phyloP scores from a whole-genome alignment of 2,113 vertebrate species.

The Ahaetulla prasina region DNA sequence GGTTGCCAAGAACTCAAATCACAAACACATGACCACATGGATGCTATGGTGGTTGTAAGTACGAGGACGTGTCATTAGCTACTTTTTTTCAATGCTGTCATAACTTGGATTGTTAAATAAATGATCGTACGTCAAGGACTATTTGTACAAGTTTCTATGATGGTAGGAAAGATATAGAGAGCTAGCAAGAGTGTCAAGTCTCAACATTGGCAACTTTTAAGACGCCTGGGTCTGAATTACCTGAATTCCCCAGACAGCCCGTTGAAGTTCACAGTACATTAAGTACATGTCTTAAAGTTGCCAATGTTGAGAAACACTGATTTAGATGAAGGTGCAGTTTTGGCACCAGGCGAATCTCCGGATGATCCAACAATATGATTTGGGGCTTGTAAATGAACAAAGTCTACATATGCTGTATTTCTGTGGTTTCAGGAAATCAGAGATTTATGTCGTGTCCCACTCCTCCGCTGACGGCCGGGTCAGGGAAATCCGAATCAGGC shows the following conservation, averaged over 20 bases:
- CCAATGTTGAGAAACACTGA: background rate
- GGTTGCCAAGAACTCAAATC: too few relatives aligned
- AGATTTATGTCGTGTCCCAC: too few relatives aligned
- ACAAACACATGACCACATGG: too few relatives aligned
- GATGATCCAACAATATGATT: background rate
- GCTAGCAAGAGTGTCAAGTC: background rate
- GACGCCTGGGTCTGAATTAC: background rate
- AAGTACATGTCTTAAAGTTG: background rate
- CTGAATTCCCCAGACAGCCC: background rate
- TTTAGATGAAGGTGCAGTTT: background rate
- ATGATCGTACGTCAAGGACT: too few relatives aligned
- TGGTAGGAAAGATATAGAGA: background rate
- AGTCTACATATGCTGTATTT: background rate
- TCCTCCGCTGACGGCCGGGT: too few relatives aligned
- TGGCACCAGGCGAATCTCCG: background rate
- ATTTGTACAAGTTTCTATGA: background rate
- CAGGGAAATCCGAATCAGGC: too few relatives aligned
- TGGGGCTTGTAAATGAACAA: background rate
- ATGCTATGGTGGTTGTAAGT: too few relatives aligned
- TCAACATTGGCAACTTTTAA: background rate
- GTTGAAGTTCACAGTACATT: background rate
- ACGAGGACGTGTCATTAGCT: too few relatives aligned
- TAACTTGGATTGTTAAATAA: too few relatives aligned
- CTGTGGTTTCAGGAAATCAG: background rate
- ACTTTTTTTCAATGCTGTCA: too few relatives aligned